Percentiles rank a stretch among this genome's conserved stretches.
Conservation (phyloP, 2,113 vertebrate genomes). For the Tupaia tana region DNA sequence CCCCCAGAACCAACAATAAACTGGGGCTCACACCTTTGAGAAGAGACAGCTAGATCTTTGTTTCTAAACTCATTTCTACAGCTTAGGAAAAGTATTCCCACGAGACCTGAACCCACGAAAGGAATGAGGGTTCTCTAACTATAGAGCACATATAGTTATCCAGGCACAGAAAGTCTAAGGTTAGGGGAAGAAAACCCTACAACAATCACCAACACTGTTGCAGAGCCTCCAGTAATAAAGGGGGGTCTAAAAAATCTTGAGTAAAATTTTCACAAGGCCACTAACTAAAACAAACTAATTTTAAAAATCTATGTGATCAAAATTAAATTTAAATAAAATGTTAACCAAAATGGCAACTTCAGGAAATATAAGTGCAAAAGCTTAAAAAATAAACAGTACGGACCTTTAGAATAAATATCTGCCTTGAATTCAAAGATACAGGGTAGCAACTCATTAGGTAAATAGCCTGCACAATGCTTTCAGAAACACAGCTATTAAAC, state of each 20-base stretch:
- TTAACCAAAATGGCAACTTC: conserved; percentile 43
- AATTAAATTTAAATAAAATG: conserved; percentile 27
- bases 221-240: neutral
- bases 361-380: conserved; percentile 32
- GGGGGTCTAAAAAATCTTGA: conserved; percentile 11
- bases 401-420: conserved; percentile 69
- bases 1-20: neutral
- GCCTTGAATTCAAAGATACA: conserved; percentile 45
- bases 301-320: conserved; percentile 1
- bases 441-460: conserved; percentile 11
- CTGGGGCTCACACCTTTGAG: neutral
- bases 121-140: neutral
- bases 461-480: conserved; percentile 20
- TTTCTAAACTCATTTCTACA: conserved; percentile 41
- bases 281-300: conserved; percentile 37
- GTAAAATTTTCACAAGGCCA: conserved; percentile 18
- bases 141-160: neutral
- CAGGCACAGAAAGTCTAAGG: neutral
- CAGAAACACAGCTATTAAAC: conserved; percentile 52
- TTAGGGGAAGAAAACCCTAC: neutral
- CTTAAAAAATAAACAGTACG: conserved; percentile 58
- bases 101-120: neutral
- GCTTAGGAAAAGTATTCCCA: neutral
- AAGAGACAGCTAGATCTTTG: neutral
- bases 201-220: neutral